Percentiles rank a stretch among this genome's conserved stretches.
Conservation (phyloP, 2,797 vertebrate species). For the Tympanoctomys barrerae region DNA sequence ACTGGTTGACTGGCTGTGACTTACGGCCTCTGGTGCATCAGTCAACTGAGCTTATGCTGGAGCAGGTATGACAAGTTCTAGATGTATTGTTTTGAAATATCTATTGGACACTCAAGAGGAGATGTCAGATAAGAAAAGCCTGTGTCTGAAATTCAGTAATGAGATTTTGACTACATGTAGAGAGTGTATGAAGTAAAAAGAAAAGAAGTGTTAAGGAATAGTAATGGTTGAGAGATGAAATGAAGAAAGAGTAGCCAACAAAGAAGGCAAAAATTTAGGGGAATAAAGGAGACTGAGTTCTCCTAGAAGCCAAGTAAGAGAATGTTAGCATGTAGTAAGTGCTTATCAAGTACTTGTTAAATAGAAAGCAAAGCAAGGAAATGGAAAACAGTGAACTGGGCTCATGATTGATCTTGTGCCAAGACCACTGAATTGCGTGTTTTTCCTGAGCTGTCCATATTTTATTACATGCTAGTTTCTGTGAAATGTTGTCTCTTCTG, state of each 20-base stretch:
- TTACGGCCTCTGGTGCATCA: background rate
- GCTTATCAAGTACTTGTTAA: conserved; percentile 12
- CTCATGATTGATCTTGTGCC: background rate
- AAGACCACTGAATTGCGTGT: background rate
- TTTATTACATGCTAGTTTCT: conserved; percentile 15
- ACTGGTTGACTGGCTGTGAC: background rate
- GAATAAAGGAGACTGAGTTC: background rate
- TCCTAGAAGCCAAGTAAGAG: background rate
- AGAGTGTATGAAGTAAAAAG: background rate
- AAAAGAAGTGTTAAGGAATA: background rate
- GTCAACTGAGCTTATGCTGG: background rate
- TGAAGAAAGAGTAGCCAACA: background rate
- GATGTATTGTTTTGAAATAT: background rate
- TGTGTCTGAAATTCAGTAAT: background rate
- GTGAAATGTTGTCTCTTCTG: background rate
- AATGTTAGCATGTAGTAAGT: background rate
- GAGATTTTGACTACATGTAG: background rate
- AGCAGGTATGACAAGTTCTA: background rate
- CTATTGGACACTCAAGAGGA: background rate
- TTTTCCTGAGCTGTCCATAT: background rate
- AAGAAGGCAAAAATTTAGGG: background rate
- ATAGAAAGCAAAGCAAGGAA: conserved; percentile 1
- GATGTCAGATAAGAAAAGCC: background rate
- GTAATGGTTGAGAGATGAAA: background rate
- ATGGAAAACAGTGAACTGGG: background rate